phyloP scores from a whole-genome alignment of 2,113 vertebrate species.

The Carollia perspicillata region DNA sequence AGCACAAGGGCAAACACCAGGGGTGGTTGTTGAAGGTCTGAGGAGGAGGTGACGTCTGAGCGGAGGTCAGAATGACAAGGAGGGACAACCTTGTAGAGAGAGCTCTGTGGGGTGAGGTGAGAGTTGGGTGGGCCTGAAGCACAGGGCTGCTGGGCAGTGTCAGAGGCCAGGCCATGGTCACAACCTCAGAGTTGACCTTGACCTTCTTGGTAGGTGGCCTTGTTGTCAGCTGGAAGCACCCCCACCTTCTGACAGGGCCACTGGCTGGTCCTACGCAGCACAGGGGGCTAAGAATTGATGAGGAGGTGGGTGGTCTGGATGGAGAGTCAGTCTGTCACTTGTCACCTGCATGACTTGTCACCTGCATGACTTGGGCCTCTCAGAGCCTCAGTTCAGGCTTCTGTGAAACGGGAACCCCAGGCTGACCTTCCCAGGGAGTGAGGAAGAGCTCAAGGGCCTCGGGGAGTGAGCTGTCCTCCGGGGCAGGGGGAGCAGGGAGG shows the following conservation, averaged over 20 bases:
- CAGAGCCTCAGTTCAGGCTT: neutral
- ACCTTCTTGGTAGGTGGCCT: neutral
- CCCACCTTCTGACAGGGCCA: neutral
- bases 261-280: neutral
- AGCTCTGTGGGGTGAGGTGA: accelerated
- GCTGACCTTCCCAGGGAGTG: neutral
- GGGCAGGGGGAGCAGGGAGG: neutral
- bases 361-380: neutral
- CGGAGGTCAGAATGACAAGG: neutral
- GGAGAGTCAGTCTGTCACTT: neutral
- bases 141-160: too few species aligned
- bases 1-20: neutral
- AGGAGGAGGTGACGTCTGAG: neutral
- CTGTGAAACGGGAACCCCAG: neutral
- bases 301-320: neutral
- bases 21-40: neutral
- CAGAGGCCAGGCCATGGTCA: neutral
- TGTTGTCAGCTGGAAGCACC: too few species aligned
- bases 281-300: neutral
- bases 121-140: neutral
- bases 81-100: neutral
- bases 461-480: accelerated
- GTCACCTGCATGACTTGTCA: accelerated
- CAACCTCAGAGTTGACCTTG: neutral
- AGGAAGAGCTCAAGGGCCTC: neutral